These are phyloP conservation scores for Drosophila picticornis DNA, from an alignment of 2,888 invertebrate genomes.

Conservation along the genomic window DNA sequence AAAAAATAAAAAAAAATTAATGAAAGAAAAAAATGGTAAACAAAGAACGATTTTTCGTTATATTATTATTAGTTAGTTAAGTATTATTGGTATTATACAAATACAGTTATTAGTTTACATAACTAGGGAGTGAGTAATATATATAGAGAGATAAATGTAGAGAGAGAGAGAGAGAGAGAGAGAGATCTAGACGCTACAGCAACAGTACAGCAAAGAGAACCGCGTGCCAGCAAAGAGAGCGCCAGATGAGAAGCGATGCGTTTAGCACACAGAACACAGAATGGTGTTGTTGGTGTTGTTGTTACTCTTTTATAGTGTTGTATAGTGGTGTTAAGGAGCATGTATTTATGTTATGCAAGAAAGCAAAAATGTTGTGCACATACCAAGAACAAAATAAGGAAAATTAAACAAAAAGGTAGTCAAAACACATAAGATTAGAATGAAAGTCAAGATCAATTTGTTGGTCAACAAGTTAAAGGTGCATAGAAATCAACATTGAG, in stretches of 20 bases:
- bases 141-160: constrained; percentile 9
- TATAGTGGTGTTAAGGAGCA: constrained; percentile 8
- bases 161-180: constrained; percentile 4
- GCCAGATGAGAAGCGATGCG: constrained; percentile 48
- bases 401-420: constrained; percentile 23
- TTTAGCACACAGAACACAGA: constrained; percentile 30
- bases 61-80: constrained; percentile 45
- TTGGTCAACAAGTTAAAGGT: constrained; percentile 32
- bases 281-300: constrained; percentile 15
- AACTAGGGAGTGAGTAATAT: constrained; percentile 28
- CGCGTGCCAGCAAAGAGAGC: constrained; percentile 41
- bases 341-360: constrained; percentile 38
- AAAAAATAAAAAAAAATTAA: constrained; percentile 2
- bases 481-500: constrained; percentile 57
- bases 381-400: constrained; percentile 6
- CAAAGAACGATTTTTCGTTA: constrained; percentile 27
- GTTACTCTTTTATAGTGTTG: constrained; percentile 21
- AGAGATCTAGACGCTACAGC: constrained; percentile 46
- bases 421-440: constrained; percentile 19
- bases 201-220: constrained; percentile 44
- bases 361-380: constrained; percentile 25
- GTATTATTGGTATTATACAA: constrained; percentile 37
- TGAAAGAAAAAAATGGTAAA: constrained; percentile 28
- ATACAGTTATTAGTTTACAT: constrained; percentile 31
- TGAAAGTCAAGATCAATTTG: constrained; percentile 13